Percentiles rank a stretch among this genome's conserved stretches.
phyloP scores from a whole-genome alignment of 2,113 vertebrate genomes.

The Mus musculus region GRCm39 chr6:125153501-125154000 shows the following conservation, averaged over 20 bases:
- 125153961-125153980: background rate
- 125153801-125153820: background rate
- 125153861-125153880: background rate
- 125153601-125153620: conserved; percentile 85
- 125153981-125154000: background rate
- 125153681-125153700: conserved; percentile 96
- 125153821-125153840: background rate
- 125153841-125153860: background rate
- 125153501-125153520: too few relatives aligned
- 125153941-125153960: background rate
- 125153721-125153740: conserved; percentile 92
- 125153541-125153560: too few relatives aligned
- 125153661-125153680: conserved; percentile 95
- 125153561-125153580: too few relatives aligned
- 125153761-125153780: conserved; percentile 97
- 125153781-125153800: conserved; percentile 93
- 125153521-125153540: too few relatives aligned
- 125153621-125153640: conserved; percentile 91
- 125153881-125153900: background rate
- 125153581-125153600: too few relatives aligned
- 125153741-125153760: conserved; percentile 94
- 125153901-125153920: background rate
- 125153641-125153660: conserved; percentile 94
- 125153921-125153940: background rate
- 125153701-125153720: conserved; percentile 96